Evolutionary conservation across 92 coral and sea anemone species (phyloP), one percentile per base, ranked within the genome.

Genomic region (Desmophyllum pertusum): DNA sequence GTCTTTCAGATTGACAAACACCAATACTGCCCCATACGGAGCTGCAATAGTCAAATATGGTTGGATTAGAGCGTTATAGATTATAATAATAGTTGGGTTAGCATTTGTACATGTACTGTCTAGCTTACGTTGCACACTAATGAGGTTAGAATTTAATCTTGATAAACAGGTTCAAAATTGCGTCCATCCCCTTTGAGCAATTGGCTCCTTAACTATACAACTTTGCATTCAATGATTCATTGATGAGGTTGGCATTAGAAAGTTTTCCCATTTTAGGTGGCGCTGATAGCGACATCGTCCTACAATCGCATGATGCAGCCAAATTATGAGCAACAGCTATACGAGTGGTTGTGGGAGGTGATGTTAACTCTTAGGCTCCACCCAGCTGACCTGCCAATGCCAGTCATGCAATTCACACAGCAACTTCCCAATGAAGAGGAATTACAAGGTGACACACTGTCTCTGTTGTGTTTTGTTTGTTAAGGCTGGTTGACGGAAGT

Each of bases 341-440:
- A 89, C 83, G 95, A 92, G 21, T 96, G 99, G 99, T 59, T 94
- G 84, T 96, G 99, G 99, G 99, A 91, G 59, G 93, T 89, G 73
- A 86, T 90, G 89, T 66, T 96, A 75, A 61, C 86, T 36, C 94
- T 96, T 33, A 89, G 94, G 73, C 92, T 96, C 25, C 99, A 96
- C 73, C 88, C 93, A 68, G 79, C 91, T n/a, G 99, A 96, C 52
- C 88, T 89, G 69, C 95, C 98, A 2, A 82, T 71, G 13, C 94
- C 90, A 1, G 96, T 87, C 37, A 87, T 87, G 86, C 84, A 89
- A 29, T 80, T 84, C 68, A 84, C 86, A 5, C 86, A 57, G 79
- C 86, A 39, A n/a, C 71, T 55, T 29, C 70, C 70, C 0, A 50
- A 25, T 38, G 59, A 43, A 39, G 71, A 82, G 25, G 86, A 82